A percentile compares a stretch with the other conserved stretches of the same genome.
Evolutionary conservation across 2,888 invertebrate genomes (phyloP).

Genomic region (Hypolimnas misippus): DNA sequence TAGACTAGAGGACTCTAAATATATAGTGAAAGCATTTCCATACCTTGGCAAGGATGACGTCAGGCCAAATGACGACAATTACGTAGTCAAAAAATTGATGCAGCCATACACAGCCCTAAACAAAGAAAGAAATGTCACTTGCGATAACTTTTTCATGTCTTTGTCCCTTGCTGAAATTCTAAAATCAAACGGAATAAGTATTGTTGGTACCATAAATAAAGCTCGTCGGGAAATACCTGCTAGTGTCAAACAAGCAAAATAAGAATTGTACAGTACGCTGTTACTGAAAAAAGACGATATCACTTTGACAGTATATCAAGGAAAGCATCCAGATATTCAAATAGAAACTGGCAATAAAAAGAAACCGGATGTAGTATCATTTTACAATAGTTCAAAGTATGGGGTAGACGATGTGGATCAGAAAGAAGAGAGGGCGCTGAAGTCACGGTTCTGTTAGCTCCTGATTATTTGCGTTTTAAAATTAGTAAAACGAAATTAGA

Average conservation of each 20-base stretch:
- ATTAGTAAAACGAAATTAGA: no score
- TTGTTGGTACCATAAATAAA: no score
- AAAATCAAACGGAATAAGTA: conserved; percentile 22
- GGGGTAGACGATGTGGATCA: conserved; percentile 25
- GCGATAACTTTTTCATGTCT: conserved; percentile 19
- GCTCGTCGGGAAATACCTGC: conserved; percentile 20
- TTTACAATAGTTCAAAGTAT: conserved; percentile 29
- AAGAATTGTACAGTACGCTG: no score
- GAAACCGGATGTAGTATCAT: conserved; percentile 24
- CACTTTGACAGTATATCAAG: conserved; percentile 26
- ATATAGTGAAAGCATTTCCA: conserved; percentile 15
- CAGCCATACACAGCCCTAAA: conserved; percentile 29
- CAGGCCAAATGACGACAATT: conserved; percentile 23
- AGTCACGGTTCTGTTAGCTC: no score
- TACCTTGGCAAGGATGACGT: conserved; percentile 26
- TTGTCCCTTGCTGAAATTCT: conserved; percentile 21
- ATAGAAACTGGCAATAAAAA: conserved; percentile 24
- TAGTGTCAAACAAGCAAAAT: no score
- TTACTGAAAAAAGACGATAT: conserved; percentile 14
- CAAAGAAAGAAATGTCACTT: conserved; percentile 26
- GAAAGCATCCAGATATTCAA: conserved; percentile 27
- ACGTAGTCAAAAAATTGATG: conserved; percentile 26
- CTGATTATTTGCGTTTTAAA: no score
- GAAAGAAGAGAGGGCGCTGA: no score
- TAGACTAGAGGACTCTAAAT: no score